Base-by-base conservation (phyloP, 2,113 vertebrate genomes). In the Brienomyrus longianalis region DNA sequence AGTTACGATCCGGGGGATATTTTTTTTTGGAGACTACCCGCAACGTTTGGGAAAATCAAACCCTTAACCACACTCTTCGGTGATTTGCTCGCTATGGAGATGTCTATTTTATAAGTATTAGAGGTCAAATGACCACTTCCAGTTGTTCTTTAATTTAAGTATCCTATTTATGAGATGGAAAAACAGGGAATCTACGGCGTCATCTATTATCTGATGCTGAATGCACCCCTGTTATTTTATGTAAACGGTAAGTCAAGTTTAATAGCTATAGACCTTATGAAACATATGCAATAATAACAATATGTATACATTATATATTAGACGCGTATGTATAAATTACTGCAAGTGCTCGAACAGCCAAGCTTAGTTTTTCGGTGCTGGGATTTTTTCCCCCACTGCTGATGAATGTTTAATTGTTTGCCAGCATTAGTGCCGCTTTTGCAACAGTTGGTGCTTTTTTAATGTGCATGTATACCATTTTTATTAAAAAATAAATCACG, bases 241-340 rank as follows among this genome's bases (percentile, higher is more conserved):
- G 97, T 95, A 80, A 93, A 96, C 89, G 98, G 97, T 98, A 95
- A 98, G 97, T 97, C 88, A 94, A 94, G 91, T 95, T 93, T 17
- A 83, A n/a, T 52, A 45, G 35, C 66, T 39, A 39, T 90, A 31
- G 19, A 56, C 17, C 8, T 47, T 13, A 43, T 31, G 35, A 66
- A 88, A 45, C 54, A 31, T 39, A 43, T 10, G 19, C 3, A 27
- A 86, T 27, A 52, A 15, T 84, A 84, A 56, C 50, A 87, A 31
- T 87, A n/a, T 31, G 5, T 35, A n/a, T 87, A 39, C 48, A 56
- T 54, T 35, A 84, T 47, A 48, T 17, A 83, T 47, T 52, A 35
- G 50, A 52, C 85, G 31, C 23, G 27, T 52, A 15, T 86, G 48
- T 23, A 86, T 48, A 27, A 87, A 87, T 31, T 87, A 48, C 27